Evolutionary conservation across 2,888 invertebrate species (phyloP).

Genomic region (Diabrotica balteata): DNA sequence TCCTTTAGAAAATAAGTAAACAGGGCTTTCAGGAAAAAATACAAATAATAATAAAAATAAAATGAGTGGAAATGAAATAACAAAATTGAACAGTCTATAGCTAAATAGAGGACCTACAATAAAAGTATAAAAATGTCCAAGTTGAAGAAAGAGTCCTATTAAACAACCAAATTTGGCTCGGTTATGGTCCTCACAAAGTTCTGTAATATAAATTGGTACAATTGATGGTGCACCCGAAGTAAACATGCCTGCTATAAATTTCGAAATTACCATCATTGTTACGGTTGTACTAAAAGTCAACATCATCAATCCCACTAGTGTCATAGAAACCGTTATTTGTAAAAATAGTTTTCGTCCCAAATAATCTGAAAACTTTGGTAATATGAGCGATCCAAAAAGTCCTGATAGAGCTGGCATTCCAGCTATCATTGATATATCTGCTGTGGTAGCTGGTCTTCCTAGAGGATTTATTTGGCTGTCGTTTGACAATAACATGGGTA

Average conservation of each 20-base stretch:
- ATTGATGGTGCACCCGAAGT: background rate
- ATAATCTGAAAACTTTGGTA: slow-evolving; percentile 31
- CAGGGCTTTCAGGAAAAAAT: background rate
- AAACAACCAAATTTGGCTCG: slow-evolving; percentile 27
- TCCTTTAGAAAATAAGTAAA: slow-evolving; percentile 1
- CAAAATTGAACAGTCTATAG: slow-evolving; percentile 16
- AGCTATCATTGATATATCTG: slow-evolving; percentile 39
- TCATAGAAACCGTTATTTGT: slow-evolving; percentile 68
- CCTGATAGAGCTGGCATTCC: slow-evolving; percentile 33
- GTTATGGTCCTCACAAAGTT: slow-evolving; percentile 31
- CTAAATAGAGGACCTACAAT: slow-evolving; percentile 18
- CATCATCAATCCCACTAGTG: slow-evolving; percentile 60
- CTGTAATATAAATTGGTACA: slow-evolving; percentile 20
- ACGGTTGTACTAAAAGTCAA: slow-evolving; percentile 33
- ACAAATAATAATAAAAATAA: background rate
- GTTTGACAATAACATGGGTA: slow-evolving; percentile 33
- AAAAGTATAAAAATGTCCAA: slow-evolving; percentile 24
- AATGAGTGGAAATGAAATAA: slow-evolving; percentile 1
- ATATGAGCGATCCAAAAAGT: slow-evolving; percentile 32
- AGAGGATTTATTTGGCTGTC: slow-evolving; percentile 38
- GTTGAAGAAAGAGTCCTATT: slow-evolving; percentile 10
- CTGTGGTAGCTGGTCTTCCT: slow-evolving; percentile 25
- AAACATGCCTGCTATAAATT: background rate
- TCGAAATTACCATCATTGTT: slow-evolving; percentile 1
- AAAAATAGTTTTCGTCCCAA: slow-evolving; percentile 72